Percentiles rank a stretch among this genome's conserved stretches.
Evolutionary conservation across 2,888 invertebrate species (phyloP).

Genomic region (Criorhina ranunculi): DNA sequence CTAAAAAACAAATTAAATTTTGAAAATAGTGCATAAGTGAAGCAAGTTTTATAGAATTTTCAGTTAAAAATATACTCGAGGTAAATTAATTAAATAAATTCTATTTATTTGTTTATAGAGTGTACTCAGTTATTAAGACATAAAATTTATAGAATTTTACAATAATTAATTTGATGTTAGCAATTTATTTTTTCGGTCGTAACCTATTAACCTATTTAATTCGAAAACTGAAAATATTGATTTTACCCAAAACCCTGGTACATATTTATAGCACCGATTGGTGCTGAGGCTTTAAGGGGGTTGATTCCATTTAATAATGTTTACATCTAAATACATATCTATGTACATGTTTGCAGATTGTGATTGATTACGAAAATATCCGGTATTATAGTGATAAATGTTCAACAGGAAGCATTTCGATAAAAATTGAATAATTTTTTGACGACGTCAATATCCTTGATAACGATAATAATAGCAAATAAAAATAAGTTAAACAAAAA

Average conservation of each 20-base stretch:
- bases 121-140: no score
- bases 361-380: slow-evolving; percentile 22
- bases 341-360: slow-evolving; percentile 18
- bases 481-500: no score
- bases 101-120: background rate
- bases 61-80: no score
- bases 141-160: background rate
- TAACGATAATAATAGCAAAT: background rate
- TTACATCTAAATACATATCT: slow-evolving; percentile 12
- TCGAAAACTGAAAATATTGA: slow-evolving; percentile 56
- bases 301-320: slow-evolving; percentile 22
- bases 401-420: slow-evolving; percentile 20
- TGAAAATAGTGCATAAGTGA: background rate
- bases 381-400: slow-evolving; percentile 26
- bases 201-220: slow-evolving; percentile 26
- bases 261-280: slow-evolving; percentile 22
- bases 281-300: background rate
- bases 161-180: background rate
- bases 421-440: slow-evolving; percentile 4
- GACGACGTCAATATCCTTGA: background rate
- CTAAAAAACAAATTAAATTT: slow-evolving; percentile 3
- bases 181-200: background rate
- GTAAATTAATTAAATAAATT: background rate
- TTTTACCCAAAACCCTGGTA: slow-evolving; percentile 63
- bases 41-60: background rate